Percentiles rank a stretch among this genome's conserved stretches.
These are phyloP conservation scores for Philereme transversata DNA, from an alignment of 2,888 invertebrate genomes.

Conservation along the genomic window DNA sequence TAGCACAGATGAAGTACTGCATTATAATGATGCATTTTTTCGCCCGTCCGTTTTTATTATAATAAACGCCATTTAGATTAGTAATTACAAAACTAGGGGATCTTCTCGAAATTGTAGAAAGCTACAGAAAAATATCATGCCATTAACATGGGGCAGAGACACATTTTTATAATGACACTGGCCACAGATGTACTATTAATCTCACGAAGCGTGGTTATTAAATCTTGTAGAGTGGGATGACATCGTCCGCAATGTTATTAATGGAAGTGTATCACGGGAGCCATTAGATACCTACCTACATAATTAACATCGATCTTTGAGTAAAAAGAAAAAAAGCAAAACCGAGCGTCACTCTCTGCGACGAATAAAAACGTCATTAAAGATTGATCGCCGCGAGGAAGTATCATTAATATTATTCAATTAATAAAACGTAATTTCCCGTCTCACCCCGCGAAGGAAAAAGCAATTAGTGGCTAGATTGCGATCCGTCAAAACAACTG, in stretches of 20 bases:
- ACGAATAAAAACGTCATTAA: conserved; percentile 82
- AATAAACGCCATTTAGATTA: conserved; percentile 50
- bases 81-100: conserved; percentile 40
- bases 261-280: conserved; percentile 84
- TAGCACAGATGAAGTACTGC: conserved; percentile 67
- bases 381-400: conserved; percentile 80
- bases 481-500: conserved; percentile 84
- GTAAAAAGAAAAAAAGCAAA: conserved; percentile 67
- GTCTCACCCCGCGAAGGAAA: conserved; percentile 80
- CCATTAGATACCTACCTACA: conserved; percentile 68
- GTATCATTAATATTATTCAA: conserved; percentile 84
- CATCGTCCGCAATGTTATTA: conserved; percentile 77
- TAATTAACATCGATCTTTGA: conserved; percentile 79
- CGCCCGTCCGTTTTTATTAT: conserved; percentile 60
- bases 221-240: conserved; percentile 74
- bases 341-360: conserved; percentile 68
- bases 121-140: conserved; percentile 17
- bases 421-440: conserved; percentile 83
- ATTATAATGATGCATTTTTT: conserved; percentile 73
- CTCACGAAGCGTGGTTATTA: conserved; percentile 76
- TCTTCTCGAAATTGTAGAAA: conserved; percentile 21
- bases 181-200: conserved; percentile 79
- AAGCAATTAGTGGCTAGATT: conserved; percentile 85
- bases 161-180: conserved; percentile 71
- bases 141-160: conserved; percentile 31